phyloP scores from a whole-genome alignment of 2,888 invertebrate genomes.

The Nineta flava region DNA sequence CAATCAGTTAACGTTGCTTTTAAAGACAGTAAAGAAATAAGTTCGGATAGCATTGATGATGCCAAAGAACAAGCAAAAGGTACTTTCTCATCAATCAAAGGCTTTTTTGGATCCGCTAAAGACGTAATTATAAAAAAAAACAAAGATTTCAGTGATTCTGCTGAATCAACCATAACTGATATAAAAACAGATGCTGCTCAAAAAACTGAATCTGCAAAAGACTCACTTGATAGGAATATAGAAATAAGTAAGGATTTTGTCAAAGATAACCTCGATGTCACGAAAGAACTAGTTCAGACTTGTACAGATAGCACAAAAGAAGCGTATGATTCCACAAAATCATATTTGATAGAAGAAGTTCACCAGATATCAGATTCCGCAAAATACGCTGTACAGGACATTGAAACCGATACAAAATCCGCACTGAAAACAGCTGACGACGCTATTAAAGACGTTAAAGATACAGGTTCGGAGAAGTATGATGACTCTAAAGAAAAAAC shows the following conservation, averaged over 20 bases:
- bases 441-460: not conserved
- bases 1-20: not conserved
- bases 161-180: not conserved
- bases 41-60: conserved; percentile 5
- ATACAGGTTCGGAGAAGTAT: conserved; percentile 8
- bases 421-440: not conserved
- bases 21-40: conserved; percentile 2
- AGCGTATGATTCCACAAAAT: not conserved
- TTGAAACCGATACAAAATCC: not conserved
- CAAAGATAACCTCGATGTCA: not conserved
- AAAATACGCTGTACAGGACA: too few species aligned
- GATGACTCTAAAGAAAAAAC: too few species aligned
- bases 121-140: conserved; percentile 14
- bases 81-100: conserved; percentile 1
- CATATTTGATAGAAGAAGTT: not conserved
- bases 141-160: not conserved
- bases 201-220: not conserved
- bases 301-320: not conserved
- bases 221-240: not conserved
- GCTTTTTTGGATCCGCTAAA: conserved; percentile 8
- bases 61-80: conserved; percentile 6
- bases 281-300: not conserved
- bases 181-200: not conserved
- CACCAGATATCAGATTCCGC: too few species aligned
- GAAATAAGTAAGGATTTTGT: not conserved